phyloP scores from a whole-genome alignment of 2,888 invertebrate genomes.

The Rhyacophila evoluta region DNA sequence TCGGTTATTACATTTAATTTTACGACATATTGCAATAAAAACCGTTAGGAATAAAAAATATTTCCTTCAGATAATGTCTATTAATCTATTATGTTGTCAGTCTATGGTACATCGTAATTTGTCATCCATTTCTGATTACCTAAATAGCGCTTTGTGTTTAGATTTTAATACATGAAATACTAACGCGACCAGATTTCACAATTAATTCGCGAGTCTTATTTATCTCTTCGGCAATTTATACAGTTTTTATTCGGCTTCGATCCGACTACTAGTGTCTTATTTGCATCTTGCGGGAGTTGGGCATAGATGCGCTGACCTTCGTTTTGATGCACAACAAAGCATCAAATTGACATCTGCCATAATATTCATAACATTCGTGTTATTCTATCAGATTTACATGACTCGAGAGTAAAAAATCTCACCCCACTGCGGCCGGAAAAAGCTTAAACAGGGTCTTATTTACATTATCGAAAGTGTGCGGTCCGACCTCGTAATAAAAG shows the following conservation, averaged over 20 bases:
- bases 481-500: constrained; percentile 9
- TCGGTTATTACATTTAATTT: too few relatives aligned
- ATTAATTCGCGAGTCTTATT: constrained; percentile 44
- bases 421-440: neutral
- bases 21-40: neutral
- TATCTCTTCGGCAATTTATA: constrained; percentile 2
- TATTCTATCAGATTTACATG: constrained; percentile 58
- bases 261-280: constrained; percentile 42
- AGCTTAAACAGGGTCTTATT: neutral
- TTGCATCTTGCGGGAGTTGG: constrained; percentile 62
- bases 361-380: constrained; percentile 70
- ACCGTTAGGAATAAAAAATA: constrained; percentile 37
- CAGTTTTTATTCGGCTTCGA: constrained; percentile 13
- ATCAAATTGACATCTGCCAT: constrained; percentile 73
- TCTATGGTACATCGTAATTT: constrained; percentile 52
- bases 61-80: neutral
- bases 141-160: constrained; percentile 53
- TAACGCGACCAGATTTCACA: constrained; percentile 44
- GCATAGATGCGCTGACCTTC: constrained; percentile 71
- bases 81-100: constrained; percentile 47
- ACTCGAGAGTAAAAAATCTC: neutral
- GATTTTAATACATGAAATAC: constrained; percentile 45
- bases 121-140: constrained; percentile 54
- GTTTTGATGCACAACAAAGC: constrained; percentile 73
- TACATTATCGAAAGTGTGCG: neutral